phyloP scores from a whole-genome alignment of 2,888 invertebrate genomes.

The Pachliopta kotzebuea region DNA sequence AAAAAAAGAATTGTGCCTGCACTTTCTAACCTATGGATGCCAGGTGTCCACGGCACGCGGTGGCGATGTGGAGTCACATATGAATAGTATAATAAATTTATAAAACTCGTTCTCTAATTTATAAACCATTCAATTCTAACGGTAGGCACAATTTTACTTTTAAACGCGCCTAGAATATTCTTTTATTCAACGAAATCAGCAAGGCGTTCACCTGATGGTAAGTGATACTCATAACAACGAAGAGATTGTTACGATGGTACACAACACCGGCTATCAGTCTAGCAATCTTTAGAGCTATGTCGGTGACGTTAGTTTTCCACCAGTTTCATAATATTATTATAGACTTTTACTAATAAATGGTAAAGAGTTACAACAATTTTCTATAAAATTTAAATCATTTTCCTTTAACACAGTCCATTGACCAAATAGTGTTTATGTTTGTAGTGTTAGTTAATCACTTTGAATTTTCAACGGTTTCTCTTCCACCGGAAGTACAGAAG shows the following conservation, averaged over 20 bases:
- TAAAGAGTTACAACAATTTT: too few species aligned
- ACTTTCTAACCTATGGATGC: slow-evolving; percentile 64
- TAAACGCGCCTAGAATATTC: neutral
- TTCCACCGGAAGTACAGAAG: slow-evolving; percentile 10
- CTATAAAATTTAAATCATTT: too few species aligned
- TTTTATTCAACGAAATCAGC: too few species aligned
- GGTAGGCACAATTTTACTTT: slow-evolving; percentile 23
- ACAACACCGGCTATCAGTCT: too few species aligned
- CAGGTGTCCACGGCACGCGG: slow-evolving; percentile 69
- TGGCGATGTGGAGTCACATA: slow-evolving; percentile 44
- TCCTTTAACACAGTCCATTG: neutral
- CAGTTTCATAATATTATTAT: too few species aligned
- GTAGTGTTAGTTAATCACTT: neutral
- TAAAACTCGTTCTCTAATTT: slow-evolving; percentile 21
- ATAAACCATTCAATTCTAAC: slow-evolving; percentile 26
- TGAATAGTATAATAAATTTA: slow-evolving; percentile 35
- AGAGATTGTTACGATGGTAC: too few species aligned
- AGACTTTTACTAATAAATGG: too few species aligned
- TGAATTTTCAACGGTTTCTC: slow-evolving; percentile 9
- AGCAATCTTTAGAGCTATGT: too few species aligned
- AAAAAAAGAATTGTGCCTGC: slow-evolving; percentile 47
- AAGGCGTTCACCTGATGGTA: too few species aligned
- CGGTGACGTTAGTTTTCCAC: too few species aligned
- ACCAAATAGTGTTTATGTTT: neutral
- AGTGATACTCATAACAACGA: too few species aligned